phyloP scores from a whole-genome alignment of 2,888 invertebrate genomes.

The Eilema sororculum region DNA sequence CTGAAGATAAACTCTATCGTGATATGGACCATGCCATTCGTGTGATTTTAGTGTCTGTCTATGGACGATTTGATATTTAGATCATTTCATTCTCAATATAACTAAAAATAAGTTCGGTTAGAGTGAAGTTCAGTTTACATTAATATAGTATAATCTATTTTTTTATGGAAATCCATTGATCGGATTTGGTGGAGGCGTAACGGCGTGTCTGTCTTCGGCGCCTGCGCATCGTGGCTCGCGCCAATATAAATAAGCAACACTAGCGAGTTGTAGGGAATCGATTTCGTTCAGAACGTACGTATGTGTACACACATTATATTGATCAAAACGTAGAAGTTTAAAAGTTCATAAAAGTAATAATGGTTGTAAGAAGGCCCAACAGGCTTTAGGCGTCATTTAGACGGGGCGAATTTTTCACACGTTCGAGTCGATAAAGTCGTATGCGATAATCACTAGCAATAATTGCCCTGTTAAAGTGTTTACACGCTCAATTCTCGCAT shows the following conservation, averaged over 20 bases:
- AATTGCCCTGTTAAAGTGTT: too few species aligned
- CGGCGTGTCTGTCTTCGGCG: conserved; percentile 79
- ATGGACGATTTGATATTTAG: not conserved
- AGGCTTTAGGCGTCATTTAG: too few species aligned
- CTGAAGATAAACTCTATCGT: not conserved
- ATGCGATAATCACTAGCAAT: too few species aligned
- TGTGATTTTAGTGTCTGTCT: not conserved
- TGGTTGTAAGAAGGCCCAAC: not conserved
- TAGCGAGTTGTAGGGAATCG: conserved; percentile 55
- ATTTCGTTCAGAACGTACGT: conserved; percentile 40
- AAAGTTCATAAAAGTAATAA: not conserved
- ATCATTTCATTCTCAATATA: conserved; percentile 13
- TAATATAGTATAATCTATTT: conserved; percentile 52
- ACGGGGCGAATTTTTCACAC: too few species aligned
- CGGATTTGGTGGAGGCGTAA: conserved; percentile 72
- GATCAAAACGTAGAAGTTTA: not conserved
- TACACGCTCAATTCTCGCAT: too few species aligned
- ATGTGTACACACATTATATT: conserved; percentile 1
- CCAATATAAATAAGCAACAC: conserved; percentile 82
- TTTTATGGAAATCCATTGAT: conserved; percentile 70
- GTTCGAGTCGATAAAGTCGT: too few species aligned
- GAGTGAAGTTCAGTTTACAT: conserved; percentile 36
- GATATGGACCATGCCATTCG: too few species aligned
- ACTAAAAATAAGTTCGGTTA: conserved; percentile 19
- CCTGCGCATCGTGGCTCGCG: conserved; percentile 73